Evolutionary conservation across 2,797 vertebrate genomes (phyloP).

Genomic region (Periparus ater): DNA sequence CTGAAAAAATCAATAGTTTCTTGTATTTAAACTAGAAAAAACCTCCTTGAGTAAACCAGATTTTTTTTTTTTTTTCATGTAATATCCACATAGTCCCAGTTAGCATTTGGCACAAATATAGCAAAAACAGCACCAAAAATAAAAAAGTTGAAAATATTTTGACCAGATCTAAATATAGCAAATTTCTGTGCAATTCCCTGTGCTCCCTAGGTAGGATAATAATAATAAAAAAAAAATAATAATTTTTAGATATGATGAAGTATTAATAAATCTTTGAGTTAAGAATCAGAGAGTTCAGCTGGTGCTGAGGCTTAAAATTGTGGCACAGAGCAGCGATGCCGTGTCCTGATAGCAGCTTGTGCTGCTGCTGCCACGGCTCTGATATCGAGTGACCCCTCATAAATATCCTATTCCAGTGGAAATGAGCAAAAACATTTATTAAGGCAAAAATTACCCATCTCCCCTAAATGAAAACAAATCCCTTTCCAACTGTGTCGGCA

Average conservation of each 20-base stretch:
- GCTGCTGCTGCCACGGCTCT: background rate
- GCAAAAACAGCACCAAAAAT: background rate
- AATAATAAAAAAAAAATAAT: background rate
- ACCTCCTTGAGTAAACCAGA: background rate
- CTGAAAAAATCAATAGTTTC: background rate
- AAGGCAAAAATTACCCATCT: background rate
- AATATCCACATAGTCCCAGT: background rate
- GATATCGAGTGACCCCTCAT: background rate
- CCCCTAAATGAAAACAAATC: background rate
- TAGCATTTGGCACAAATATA: background rate
- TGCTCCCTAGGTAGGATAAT: background rate
- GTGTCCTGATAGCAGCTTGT: accelerated
- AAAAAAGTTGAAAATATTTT: background rate
- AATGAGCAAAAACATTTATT: background rate
- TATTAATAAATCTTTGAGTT: background rate
- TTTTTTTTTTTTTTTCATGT: background rate
- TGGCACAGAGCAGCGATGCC: background rate
- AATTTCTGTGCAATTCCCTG: background rate
- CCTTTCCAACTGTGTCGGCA: background rate
- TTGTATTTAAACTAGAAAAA: background rate
- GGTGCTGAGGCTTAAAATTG: background rate
- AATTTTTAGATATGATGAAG: background rate
- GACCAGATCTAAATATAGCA: background rate
- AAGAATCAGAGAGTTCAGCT: background rate
- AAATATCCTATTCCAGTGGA: background rate